Evolutionary conservation across 2,113 vertebrate species (phyloP), one percentile per base, ranked within the genome.

Genomic region (Chroicocephalus ridibundus): DNA sequence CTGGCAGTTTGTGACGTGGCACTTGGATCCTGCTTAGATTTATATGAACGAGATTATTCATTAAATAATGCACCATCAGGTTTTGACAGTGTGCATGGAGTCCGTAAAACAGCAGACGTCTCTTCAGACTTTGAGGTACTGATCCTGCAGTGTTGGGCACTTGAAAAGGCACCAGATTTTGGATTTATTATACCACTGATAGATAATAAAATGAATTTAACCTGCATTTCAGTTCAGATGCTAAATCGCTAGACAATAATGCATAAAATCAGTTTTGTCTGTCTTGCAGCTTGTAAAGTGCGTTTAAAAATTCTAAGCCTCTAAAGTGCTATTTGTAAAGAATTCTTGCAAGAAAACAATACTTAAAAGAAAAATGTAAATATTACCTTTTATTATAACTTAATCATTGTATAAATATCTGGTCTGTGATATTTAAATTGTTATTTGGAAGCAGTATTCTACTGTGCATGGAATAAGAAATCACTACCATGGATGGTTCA

Each of bases 1-100:
- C 61, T 99, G 94, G 82, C 98, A 72, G 82, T 99, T 78, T 99
- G 99, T 91, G 98, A 99, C 0, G 99, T 99, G 72, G 99, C 98
- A 9, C 95, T 99, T 38, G 99, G 99, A 27, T 90, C 61, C 17
- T 98, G 98, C 91, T 76, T 81, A 82, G 79, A 98, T 24, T 52
- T 98, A n/a, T 27, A 44, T 47, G 70, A 95, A 51, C 98, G 38
- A 81, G 97, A 99, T 93, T 17, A 78, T 38, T 97, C 88, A 2
- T 96, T 99, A 84, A 98, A 88, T 14, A 85, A 94, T 38, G 98
- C 98, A 19, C 99, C 99, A 3, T 78, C 96, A 4, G 98, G 98
- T 46, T 98, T 98, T 69, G 47, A 98, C 95, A 99, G 99, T 12
- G 98, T 99, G 15, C 98, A 98, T 2, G 98, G 98, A 47, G 97